A percentile compares a stretch with the other conserved stretches of the same genome.
These are phyloP conservation scores for Keiferia lycopersicella DNA, from an alignment of 2,888 invertebrate species.

Conservation along the genomic window DNA sequence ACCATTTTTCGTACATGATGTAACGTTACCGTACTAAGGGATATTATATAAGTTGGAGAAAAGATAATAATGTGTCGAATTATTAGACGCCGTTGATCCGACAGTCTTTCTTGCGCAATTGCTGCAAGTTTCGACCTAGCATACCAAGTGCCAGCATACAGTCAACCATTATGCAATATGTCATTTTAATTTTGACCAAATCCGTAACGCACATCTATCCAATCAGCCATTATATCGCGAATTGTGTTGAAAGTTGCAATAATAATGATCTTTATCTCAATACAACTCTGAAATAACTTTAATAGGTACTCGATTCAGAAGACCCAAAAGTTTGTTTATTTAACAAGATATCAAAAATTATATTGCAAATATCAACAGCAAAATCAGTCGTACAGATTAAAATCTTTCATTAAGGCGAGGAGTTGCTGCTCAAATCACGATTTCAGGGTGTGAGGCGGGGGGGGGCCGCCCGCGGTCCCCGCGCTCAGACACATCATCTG, in stretches of 20 bases:
- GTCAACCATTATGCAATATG: constrained; percentile 42
- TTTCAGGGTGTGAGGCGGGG: too few relatives aligned
- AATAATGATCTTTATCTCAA: background rate
- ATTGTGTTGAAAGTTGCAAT: constrained; percentile 16
- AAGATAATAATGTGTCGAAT: constrained; percentile 15
- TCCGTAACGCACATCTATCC: constrained; percentile 30
- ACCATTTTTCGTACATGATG: background rate
- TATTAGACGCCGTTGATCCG: constrained; percentile 6
- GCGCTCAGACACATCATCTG: too few relatives aligned
- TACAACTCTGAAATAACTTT: background rate
- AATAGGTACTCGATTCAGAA: background rate
- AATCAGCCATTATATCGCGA: constrained; percentile 21
- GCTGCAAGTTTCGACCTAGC: background rate
- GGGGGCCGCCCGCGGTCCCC: too few relatives aligned
- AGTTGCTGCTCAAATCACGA: too few relatives aligned
- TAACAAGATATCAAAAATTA: too few relatives aligned
- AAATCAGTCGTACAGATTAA: too few relatives aligned
- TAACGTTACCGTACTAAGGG: constrained; percentile 19
- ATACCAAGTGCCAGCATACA: constrained; percentile 34
- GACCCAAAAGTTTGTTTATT: background rate
- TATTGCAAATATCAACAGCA: too few relatives aligned
- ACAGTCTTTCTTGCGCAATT: background rate
- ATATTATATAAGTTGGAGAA: constrained; percentile 15
- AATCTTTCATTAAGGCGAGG: too few relatives aligned
- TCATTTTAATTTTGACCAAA: constrained; percentile 37